Evolutionary conservation across 2,113 vertebrate species (phyloP), one percentile per base, ranked within the genome.

Genomic region (Eudyptes chrysolophus): DNA sequence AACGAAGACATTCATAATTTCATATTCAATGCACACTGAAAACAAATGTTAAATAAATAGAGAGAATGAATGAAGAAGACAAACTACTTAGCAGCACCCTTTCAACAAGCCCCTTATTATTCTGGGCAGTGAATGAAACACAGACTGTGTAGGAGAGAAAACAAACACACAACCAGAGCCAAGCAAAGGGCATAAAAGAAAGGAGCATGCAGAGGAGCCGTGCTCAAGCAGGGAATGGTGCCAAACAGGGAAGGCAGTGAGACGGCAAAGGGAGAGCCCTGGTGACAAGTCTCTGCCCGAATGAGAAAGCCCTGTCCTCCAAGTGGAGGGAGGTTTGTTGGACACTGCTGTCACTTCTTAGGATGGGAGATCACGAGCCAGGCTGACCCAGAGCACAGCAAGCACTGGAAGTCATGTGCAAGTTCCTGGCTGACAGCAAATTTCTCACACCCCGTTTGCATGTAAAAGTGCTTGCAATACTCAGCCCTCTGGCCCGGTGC

Each of bases 41-140:
- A 92, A 84, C 6, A 10, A 54, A 66, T 8, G 22, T 79, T 95
- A 86, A 87, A 90, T 62, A 92, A 84, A 80, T 26, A 80, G 14
- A 60, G 12, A 62, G 55, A 94, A 80, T 71, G 80, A 95, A 97
- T 84, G 66, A 94, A 92, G 82, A 94, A 26, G 61, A 95, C 81
- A 92, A 95, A 96, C 83, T 85, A 87, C 93, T 96, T 69, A 54
- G 40, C 80, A 93, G 91, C 65, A 96, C 36, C 66, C 89, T 94
- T 95, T 93, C 93, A 95, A 94, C 91, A 97, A 96, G 69, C 70
- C 75, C 66, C 70, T 96, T 94, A 92, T 96, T 96, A 88, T 96
- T 93, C 93, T 60, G 75, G 89, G 96, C 89, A 96, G 74, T 58
- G 75, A 97, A 92, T 90, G 91, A 95, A 92, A 94, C 54, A 38